These are phyloP conservation scores for Cardiocondyla obscurior DNA, from an alignment of 1,140 invertebrate species.

Conservation along the genomic window DNA sequence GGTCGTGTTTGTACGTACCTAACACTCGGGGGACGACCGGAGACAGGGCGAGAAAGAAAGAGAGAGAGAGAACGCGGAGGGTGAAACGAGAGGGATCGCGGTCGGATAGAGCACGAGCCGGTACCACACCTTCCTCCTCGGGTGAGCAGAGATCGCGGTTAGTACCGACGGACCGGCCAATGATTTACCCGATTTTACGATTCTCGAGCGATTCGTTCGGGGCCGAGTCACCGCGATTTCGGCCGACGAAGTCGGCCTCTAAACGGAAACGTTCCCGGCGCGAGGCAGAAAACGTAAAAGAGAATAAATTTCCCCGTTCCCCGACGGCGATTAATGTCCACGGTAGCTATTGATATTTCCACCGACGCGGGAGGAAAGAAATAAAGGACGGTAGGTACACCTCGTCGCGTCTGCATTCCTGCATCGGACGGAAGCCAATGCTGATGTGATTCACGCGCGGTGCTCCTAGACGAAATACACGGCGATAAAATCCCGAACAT, in stretches of 20 bases:
- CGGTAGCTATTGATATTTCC: conserved; percentile 66
- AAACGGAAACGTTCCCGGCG: conserved; percentile 17
- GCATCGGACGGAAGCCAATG: conserved; percentile 37
- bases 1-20: conserved; percentile 74
- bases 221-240: conserved; percentile 46
- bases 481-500: conserved; percentile 1
- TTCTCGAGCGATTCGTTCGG: conserved; percentile 69
- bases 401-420: conserved; percentile 27
- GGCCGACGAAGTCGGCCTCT: conserved; percentile 46
- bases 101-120: conserved; percentile 48
- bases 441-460: conserved; percentile 14
- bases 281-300: conserved; percentile 40
- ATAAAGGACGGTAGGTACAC: conserved; percentile 7
- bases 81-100: background rate
- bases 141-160: conserved; percentile 45
- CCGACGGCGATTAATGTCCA: conserved; percentile 71
- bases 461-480: background rate
- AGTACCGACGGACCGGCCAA: conserved; percentile 49
- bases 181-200: conserved; percentile 74
- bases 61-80: background rate
- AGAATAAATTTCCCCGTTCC: conserved; percentile 50
- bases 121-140: conserved; percentile 55
- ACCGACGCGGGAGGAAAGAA: conserved; percentile 13
- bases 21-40: conserved; percentile 63
- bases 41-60: conserved; percentile 5